These are phyloP conservation scores for Hydractinia echinata DNA, from an alignment of 30 jellyfish, hydroid and myxozoan species.

Conservation along the genomic window DNA sequence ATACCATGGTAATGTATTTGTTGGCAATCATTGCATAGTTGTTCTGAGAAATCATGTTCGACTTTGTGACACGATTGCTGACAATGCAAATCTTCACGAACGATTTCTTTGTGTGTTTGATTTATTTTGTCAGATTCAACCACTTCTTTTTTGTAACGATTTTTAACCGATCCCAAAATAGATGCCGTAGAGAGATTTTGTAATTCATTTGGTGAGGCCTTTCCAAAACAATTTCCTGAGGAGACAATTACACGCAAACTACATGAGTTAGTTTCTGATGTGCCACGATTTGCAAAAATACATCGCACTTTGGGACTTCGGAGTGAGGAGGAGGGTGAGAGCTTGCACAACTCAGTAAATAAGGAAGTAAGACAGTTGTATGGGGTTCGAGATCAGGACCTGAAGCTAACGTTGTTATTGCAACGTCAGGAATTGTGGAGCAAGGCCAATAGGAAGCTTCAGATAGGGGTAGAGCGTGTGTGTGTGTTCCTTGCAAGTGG, in stretches of 20 bases:
- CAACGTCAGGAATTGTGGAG: constrained; percentile 24
- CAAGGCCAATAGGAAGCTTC: constrained; percentile 16
- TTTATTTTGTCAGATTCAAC: neutral
- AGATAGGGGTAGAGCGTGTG: neutral
- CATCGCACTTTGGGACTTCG: constrained; percentile 19
- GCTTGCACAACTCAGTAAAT: constrained; percentile 40
- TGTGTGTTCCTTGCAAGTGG: neutral
- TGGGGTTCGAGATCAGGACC: constrained; percentile 22
- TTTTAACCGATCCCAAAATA: constrained; percentile 34
- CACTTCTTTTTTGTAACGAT: constrained; percentile 21
- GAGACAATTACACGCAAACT: constrained; percentile 29
- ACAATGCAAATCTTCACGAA: neutral
- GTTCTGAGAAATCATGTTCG: constrained; percentile 19
- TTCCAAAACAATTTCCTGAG: constrained; percentile 27
- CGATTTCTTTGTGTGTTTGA: neutral
- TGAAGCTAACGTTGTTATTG: constrained; percentile 1
- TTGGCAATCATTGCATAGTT: constrained; percentile 47
- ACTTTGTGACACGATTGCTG: constrained; percentile 27
- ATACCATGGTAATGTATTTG: constrained; percentile 51
- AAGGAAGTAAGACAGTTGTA: constrained; percentile 35
- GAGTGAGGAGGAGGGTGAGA: neutral
- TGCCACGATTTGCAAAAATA: constrained; percentile 32
- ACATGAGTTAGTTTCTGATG: constrained; percentile 23
- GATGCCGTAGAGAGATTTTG: neutral
- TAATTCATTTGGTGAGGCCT: constrained; percentile 24